phyloP scores from a whole-genome alignment of 2,888 invertebrate genomes.

The Pterostichus madidus region DNA sequence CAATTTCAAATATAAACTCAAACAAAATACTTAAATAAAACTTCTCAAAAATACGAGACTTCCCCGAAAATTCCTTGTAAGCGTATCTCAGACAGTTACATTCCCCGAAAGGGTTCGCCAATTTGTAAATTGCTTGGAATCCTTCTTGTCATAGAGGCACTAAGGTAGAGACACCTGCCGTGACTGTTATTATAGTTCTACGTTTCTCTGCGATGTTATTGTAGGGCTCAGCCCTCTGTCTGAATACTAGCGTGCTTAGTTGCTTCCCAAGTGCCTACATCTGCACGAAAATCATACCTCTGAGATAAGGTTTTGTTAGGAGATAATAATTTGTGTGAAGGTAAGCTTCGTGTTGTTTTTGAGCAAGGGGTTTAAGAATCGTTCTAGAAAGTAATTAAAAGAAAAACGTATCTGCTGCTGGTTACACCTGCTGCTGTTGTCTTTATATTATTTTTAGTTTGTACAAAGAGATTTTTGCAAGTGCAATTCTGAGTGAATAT shows the following conservation, averaged over 20 bases:
- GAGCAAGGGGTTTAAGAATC: too few relatives aligned
- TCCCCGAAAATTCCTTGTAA: background rate
- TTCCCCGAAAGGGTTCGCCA: background rate
- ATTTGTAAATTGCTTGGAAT: constrained; percentile 31
- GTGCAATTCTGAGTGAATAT: too few relatives aligned
- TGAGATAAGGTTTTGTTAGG: background rate
- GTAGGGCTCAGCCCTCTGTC: constrained; percentile 8
- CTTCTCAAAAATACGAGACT: background rate
- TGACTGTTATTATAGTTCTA: constrained; percentile 1
- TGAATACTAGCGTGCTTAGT: too few relatives aligned
- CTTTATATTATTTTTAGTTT: too few relatives aligned
- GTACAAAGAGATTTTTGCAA: too few relatives aligned
- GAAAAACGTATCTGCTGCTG: too few relatives aligned
- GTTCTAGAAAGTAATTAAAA: too few relatives aligned
- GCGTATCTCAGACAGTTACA: background rate
- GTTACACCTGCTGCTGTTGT: too few relatives aligned
- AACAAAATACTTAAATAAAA: background rate
- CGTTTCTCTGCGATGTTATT: background rate
- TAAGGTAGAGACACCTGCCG: constrained; percentile 26
- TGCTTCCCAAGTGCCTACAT: background rate
- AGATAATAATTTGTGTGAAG: constrained; percentile 15
- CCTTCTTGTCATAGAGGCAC: constrained; percentile 16
- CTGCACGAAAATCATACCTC: background rate
- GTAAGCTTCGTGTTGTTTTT: background rate
- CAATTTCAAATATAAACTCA: too few relatives aligned